These are phyloP conservation scores for Acanthopleura granulata DNA, from an alignment of 2,888 invertebrate genomes.

Conservation along the genomic window DNA sequence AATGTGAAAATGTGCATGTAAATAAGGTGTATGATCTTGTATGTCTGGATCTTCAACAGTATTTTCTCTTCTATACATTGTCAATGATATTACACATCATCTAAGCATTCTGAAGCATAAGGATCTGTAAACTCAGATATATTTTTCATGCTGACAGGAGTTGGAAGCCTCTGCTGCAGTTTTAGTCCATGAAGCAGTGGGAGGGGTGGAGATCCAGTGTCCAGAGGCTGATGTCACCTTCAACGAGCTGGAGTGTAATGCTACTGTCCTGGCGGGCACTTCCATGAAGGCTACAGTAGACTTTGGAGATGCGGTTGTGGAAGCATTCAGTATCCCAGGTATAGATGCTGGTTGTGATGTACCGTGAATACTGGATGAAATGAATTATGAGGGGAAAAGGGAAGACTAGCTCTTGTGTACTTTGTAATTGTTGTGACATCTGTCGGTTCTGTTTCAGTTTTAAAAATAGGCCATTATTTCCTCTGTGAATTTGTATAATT, in stretches of 20 bases:
- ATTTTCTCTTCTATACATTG: no score
- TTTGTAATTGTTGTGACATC: no score
- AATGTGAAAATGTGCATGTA: no score
- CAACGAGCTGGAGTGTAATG: constrained; percentile 54
- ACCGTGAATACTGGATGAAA: neutral
- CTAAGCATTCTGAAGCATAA: no score
- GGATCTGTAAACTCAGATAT: no score
- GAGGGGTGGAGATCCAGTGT: constrained; percentile 49
- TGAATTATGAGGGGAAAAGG: neutral
- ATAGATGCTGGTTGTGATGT: no score
- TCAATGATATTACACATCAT: no score
- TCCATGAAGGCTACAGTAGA: constrained; percentile 44
- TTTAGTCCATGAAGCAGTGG: constrained; percentile 48
- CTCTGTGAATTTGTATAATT: no score
- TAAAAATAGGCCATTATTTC: no score
- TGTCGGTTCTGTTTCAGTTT: no score
- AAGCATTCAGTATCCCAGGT: constrained; percentile 52
- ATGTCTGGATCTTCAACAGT: no score
- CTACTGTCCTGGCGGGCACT: constrained; percentile 54
- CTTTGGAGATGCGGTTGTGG: constrained; percentile 42
- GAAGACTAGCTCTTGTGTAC: neutral
- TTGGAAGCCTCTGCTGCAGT: constrained; percentile 46
- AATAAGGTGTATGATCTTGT: no score
- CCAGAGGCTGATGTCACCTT: constrained; percentile 55
- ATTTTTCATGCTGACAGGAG: constrained; percentile 31